Evolutionary conservation across 2,888 invertebrate species (phyloP).

Genomic region (Escarpia spicata): DNA sequence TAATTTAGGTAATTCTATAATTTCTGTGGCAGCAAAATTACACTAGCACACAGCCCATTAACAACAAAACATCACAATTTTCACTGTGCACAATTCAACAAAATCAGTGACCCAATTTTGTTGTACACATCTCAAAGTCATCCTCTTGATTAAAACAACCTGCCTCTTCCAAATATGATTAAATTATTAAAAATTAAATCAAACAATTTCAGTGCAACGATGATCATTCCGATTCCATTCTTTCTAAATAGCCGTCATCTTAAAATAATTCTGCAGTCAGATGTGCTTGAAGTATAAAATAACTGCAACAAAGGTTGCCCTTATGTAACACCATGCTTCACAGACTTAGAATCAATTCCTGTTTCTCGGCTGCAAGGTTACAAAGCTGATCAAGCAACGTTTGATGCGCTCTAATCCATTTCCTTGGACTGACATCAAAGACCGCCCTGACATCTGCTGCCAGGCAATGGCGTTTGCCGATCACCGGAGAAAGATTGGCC

Average conservation of each 20-base stretch:
- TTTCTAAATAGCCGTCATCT: not conserved
- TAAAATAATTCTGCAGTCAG: not conserved
- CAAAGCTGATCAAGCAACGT: not conserved
- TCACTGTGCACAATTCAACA: no score
- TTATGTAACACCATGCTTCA: not conserved
- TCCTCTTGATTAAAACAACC: not conserved
- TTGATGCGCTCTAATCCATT: not conserved
- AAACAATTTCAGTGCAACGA: not conserved
- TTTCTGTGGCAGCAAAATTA: no score
- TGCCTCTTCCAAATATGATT: not conserved
- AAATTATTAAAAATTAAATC: not conserved
- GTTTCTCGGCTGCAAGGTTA: not conserved
- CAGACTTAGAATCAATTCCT: not conserved
- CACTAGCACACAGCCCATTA: no score
- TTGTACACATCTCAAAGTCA: not conserved
- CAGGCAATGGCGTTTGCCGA: not conserved
- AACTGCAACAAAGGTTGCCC: not conserved
- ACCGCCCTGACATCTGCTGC: constrained; percentile 5
- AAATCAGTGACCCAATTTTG: no score
- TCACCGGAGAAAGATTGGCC: constrained; percentile 12
- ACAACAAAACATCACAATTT: no score
- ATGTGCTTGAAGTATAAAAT: not conserved
- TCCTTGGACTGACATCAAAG: not conserved
- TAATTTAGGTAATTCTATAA: no score
- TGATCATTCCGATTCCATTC: not conserved